Evolutionary conservation across 1,140 invertebrate species (phyloP).

Genomic region (Trissolcus basalis): DNA sequence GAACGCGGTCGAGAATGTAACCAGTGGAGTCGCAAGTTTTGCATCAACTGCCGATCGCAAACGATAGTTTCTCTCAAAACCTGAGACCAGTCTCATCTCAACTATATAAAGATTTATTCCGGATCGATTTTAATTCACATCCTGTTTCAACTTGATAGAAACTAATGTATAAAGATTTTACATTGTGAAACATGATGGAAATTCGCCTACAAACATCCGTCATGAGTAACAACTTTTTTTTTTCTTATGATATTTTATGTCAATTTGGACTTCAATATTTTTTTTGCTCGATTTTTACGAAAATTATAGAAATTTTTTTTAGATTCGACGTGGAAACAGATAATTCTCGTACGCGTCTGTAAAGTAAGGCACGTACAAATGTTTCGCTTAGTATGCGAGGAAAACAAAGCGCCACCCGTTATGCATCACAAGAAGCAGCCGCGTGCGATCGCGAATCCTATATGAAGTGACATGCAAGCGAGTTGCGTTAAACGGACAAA

Average conservation of each 20-base stretch:
- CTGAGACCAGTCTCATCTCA: slow-evolving; percentile 6
- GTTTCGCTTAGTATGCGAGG: slow-evolving; percentile 23
- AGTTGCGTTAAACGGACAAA: slow-evolving; percentile 58
- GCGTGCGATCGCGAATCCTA: slow-evolving; percentile 56
- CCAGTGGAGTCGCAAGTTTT: slow-evolving; percentile 53
- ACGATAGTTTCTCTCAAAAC: slow-evolving; percentile 42
- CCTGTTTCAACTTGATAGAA: background rate
- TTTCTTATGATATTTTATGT: too few species aligned
- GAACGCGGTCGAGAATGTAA: slow-evolving; percentile 62
- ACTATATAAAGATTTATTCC: slow-evolving; percentile 7
- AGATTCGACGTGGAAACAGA: too few species aligned
- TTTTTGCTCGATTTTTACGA: too few species aligned
- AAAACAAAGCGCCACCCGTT: slow-evolving; percentile 56
- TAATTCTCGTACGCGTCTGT: slow-evolving; percentile 3
- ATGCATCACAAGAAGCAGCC: slow-evolving; percentile 50
- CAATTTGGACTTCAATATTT: too few species aligned
- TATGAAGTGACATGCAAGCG: slow-evolving; percentile 48
- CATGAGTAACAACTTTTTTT: too few species aligned
- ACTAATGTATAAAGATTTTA: background rate
- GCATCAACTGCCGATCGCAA: slow-evolving; percentile 36
- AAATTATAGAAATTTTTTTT: too few species aligned
- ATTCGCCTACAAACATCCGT: too few species aligned
- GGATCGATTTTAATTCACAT: slow-evolving; percentile 9
- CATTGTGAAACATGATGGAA: too few species aligned
- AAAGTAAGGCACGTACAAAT: slow-evolving; percentile 34